A percentile compares a stretch with the other conserved stretches of the same genome.
phyloP scores from a whole-genome alignment of 2,797 vertebrate genomes.

The Etheostoma nigrum region DNA sequence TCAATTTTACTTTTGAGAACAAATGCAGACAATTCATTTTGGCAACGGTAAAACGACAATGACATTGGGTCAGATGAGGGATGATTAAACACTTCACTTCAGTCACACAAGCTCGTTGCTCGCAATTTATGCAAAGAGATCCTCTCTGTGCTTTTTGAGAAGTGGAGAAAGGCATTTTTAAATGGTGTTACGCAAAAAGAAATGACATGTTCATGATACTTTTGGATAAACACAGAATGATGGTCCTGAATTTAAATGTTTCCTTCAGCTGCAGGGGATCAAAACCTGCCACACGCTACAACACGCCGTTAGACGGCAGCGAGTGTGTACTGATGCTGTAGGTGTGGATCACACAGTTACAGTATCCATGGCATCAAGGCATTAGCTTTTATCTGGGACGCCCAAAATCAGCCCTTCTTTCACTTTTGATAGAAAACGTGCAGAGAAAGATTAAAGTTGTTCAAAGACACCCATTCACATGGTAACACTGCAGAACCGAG shows the following conservation, averaged over 20 bases:
- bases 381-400: conserved; percentile 52
- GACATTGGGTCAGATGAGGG: conserved; percentile 75
- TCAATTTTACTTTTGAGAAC: conserved; percentile 71
- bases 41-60: conserved; percentile 70
- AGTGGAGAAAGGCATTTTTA: conserved; percentile 58
- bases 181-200: conserved; percentile 69
- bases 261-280: conserved; percentile 60
- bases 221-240: conserved; percentile 64
- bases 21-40: conserved; percentile 76
- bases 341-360: conserved; percentile 58
- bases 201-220: conserved; percentile 70
- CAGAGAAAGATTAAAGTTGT: conserved; percentile 37
- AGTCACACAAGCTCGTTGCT: conserved; percentile 61
- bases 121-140: conserved; percentile 77
- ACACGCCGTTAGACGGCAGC: conserved; percentile 58
- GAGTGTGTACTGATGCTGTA: conserved; percentile 53
- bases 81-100: conserved; percentile 79
- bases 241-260: conserved; percentile 69
- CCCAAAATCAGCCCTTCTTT: conserved; percentile 42
- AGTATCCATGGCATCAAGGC: conserved; percentile 51
- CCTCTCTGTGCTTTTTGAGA: conserved; percentile 60
- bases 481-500: conserved; percentile 16
- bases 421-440: conserved; percentile 59
- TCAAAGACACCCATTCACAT: conserved; percentile 30
- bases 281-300: conserved; percentile 72